These are phyloP conservation scores for Eulemur mongoz DNA, from an alignment of 2,797 vertebrate species.

Conservation along the genomic window DNA sequence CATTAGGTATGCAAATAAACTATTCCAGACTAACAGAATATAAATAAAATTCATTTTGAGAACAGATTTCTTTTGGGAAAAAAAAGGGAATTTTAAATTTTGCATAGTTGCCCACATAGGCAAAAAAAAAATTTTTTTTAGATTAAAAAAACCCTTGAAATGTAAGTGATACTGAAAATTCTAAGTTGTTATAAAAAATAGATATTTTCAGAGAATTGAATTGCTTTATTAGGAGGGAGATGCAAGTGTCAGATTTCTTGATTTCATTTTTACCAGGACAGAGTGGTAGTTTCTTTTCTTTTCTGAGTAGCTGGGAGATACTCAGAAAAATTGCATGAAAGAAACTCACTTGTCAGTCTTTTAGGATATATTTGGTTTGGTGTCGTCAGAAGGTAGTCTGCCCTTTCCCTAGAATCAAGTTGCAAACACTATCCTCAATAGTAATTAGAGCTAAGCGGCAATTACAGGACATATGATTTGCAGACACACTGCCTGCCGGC, in stretches of 20 bases:
- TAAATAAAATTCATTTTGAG: conserved; percentile 27
- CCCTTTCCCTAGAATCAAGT: conserved; percentile 79
- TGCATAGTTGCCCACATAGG: not conserved
- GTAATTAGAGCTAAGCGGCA: conserved; percentile 84
- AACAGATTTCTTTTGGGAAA: conserved; percentile 32
- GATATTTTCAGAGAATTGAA: not conserved
- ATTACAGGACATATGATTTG: conserved; percentile 81
- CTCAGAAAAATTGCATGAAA: conserved; percentile 60
- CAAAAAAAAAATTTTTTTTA: too few relatives aligned
- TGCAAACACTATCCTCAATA: conserved; percentile 80
- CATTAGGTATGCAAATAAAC: not conserved
- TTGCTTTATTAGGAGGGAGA: not conserved
- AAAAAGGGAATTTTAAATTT: conserved; percentile 45
- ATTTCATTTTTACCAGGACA: conserved; percentile 26
- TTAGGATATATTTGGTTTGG: conserved; percentile 82
- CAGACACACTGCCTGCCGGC: conserved; percentile 72
- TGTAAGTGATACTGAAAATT: conserved; percentile 20
- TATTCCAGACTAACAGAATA: conserved; percentile 10
- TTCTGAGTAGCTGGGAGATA: conserved; percentile 14
- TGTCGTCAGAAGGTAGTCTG: conserved; percentile 78
- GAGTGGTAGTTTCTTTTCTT: conserved; percentile 4
- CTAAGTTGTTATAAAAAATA: not conserved
- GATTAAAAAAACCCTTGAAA: not conserved
- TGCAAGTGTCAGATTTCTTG: not conserved
- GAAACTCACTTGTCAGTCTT: conserved; percentile 76